Percentiles rank a stretch among this genome's conserved stretches.
phyloP scores from a whole-genome alignment of 2,888 invertebrate genomes.

The Drosophila mayaguana region DNA sequence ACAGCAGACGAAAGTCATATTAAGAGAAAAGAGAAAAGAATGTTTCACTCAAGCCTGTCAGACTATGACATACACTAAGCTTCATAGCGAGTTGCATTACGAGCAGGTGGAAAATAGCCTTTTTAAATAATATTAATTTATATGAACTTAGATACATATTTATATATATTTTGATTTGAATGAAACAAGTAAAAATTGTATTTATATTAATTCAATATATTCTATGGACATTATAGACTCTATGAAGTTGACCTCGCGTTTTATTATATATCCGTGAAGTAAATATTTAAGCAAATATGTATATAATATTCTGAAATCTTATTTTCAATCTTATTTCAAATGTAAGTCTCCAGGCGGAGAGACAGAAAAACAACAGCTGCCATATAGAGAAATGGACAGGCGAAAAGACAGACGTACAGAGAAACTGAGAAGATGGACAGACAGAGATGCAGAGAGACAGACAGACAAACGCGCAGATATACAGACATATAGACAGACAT shows the following conservation, averaged over 20 bases:
- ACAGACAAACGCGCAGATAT: not conserved
- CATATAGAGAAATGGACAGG: not conserved
- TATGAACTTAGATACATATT: too few relatives aligned
- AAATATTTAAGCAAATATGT: not conserved
- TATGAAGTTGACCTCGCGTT: not conserved
- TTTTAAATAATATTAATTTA: too few relatives aligned
- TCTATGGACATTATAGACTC: not conserved
- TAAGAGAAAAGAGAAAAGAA: not conserved
- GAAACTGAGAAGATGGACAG: not conserved
- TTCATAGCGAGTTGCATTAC: not conserved
- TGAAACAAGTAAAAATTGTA: not conserved
- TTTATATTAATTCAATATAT: not conserved
- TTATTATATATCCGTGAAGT: not conserved
- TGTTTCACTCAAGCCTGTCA: not conserved
- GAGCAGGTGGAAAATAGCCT: too few relatives aligned
- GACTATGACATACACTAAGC: not conserved
- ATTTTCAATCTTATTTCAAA: not conserved
- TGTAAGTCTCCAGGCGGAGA: not conserved
- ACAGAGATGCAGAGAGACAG: not conserved
- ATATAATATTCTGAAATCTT: not conserved
- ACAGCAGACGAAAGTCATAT: not conserved
- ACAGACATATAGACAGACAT: not conserved
- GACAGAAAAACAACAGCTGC: constrained; percentile 1
- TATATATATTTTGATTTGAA: not conserved
- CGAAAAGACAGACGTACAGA: not conserved